Evolutionary conservation across 2,888 invertebrate genomes (phyloP), one percentile per base, ranked within the genome.

Genomic region (Drosophila mayaguana): DNA sequence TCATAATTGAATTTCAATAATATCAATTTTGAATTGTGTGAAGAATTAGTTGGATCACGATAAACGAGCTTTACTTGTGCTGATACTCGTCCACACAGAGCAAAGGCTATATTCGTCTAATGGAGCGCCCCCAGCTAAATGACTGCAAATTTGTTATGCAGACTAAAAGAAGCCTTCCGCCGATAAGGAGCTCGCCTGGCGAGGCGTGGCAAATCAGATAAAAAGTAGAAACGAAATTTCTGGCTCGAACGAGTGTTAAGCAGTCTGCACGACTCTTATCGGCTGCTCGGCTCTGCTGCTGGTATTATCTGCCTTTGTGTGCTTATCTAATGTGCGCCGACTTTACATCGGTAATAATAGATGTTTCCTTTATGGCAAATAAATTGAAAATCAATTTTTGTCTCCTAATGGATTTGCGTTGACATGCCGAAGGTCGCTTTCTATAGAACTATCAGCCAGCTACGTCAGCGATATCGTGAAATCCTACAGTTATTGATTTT

Each of bases 401-500:
- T 28, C 46, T 48, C 36, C 36, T 56, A 83, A 74, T 74, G 70
- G 70, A 59, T 63, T 56, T 66, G 67, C 61, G 20, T 40, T 40
- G 54, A 45, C 46, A 62, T 65, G 53, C 51, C 56, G 46, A 67
- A 63, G 57, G n/a, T 43, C 18, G n/a, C 25, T 46, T 46, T n/a
- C 42, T 12, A 38, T 18, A 42, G 56, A 54, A 72, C 56, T 76
- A 54, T 48, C 55, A 63, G 45, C 54, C 55, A n/a, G 34, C 25
- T 40, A 65, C 62, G 78, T 73, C 76, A 78, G 73, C 76, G 46
- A 73, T 78, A 63, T 46, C 55, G 63, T 40, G 46, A 62, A 42
- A 45, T 60, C 18, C 28, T n/a, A 51, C 25, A 63, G 38, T 45
- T 67, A 80, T 79, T 71, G 80, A 75, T 79, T 75, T 60, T 75